These are phyloP conservation scores for Leptinotarsa tumamoca DNA, from an alignment of 2,888 invertebrate species.

Conservation along the genomic window DNA sequence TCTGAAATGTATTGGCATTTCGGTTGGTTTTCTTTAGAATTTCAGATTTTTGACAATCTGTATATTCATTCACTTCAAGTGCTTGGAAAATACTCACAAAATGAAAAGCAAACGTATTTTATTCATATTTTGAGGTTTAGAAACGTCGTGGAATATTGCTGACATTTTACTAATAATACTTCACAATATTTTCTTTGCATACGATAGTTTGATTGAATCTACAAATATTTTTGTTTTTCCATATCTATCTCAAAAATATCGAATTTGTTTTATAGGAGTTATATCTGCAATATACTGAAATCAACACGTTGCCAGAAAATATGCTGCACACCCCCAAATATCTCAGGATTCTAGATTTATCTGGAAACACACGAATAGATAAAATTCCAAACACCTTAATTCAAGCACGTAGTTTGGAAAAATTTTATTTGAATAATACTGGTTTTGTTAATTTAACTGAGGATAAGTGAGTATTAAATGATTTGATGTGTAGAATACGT, in stretches of 20 bases:
- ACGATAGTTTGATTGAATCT: too few relatives aligned
- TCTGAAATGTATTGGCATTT: too few relatives aligned
- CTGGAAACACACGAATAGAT: conserved; percentile 69
- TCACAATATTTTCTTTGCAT: too few relatives aligned
- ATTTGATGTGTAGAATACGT: not conserved
- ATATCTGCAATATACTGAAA: conserved; percentile 76
- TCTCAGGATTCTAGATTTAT: conserved; percentile 75
- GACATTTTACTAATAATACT: too few relatives aligned
- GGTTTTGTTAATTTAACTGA: conserved; percentile 72
- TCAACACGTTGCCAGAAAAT: conserved; percentile 73
- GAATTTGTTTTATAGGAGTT: conserved; percentile 69
- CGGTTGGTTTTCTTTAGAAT: too few relatives aligned
- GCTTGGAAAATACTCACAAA: too few relatives aligned
- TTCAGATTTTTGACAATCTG: too few relatives aligned
- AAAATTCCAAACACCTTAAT: conserved; percentile 73
- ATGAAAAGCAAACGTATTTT: too few relatives aligned
- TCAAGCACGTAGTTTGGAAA: conserved; percentile 72
- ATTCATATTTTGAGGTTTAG: too few relatives aligned
- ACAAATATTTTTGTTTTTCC: too few relatives aligned
- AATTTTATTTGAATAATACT: conserved; percentile 78
- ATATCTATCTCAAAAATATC: conserved; percentile 11
- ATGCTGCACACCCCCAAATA: conserved; percentile 77
- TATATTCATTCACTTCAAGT: too few relatives aligned
- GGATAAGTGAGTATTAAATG: conserved; percentile 54
- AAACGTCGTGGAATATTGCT: too few relatives aligned